Conservation (phyloP, 1,140 invertebrate species). For the Brachystomella parvula region DNA sequence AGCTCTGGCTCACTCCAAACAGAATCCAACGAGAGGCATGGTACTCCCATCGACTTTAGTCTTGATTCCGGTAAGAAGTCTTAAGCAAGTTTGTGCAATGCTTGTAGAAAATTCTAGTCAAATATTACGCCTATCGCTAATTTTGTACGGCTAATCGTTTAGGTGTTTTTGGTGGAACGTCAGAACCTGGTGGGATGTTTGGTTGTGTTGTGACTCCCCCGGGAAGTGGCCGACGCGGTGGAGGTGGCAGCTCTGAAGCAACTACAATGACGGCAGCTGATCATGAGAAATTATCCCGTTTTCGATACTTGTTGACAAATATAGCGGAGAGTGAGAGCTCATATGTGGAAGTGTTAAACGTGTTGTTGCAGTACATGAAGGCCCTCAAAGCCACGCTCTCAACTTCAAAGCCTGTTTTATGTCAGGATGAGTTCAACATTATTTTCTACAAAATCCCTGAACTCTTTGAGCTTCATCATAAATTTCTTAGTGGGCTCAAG, state of each 20-base stretch:
- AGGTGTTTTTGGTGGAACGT: slow-evolving; percentile 4
- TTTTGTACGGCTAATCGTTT: too few species aligned
- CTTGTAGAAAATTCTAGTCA: too few species aligned
- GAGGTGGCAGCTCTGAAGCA: slow-evolving; percentile 15
- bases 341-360: slow-evolving; percentile 73
- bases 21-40: slow-evolving; percentile 38
- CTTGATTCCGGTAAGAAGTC: slow-evolving; percentile 41
- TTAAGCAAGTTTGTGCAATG: too few species aligned
- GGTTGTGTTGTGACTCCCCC: slow-evolving; percentile 2
- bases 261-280: slow-evolving; percentile 45
- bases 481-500: slow-evolving; percentile 65
- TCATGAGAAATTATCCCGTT: slow-evolving; percentile 63
- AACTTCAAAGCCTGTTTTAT: slow-evolving; percentile 80
- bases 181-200: not conserved
- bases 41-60: slow-evolving; percentile 38
- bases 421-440: slow-evolving; percentile 75
- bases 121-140: too few species aligned
- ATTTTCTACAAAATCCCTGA: slow-evolving; percentile 91
- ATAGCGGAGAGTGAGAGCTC: slow-evolving; percentile 83
- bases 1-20: slow-evolving; percentile 40
- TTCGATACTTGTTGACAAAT: slow-evolving; percentile 72
- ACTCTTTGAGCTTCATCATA: slow-evolving; percentile 67
- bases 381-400: slow-evolving; percentile 75
- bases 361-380: slow-evolving; percentile 87
- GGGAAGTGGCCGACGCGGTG: slow-evolving; percentile 8